A percentile compares a stretch with the other conserved stretches of the same genome.
Conservation (phyloP, 2,888 invertebrate species). For the Leptinotarsa juncta region DNA sequence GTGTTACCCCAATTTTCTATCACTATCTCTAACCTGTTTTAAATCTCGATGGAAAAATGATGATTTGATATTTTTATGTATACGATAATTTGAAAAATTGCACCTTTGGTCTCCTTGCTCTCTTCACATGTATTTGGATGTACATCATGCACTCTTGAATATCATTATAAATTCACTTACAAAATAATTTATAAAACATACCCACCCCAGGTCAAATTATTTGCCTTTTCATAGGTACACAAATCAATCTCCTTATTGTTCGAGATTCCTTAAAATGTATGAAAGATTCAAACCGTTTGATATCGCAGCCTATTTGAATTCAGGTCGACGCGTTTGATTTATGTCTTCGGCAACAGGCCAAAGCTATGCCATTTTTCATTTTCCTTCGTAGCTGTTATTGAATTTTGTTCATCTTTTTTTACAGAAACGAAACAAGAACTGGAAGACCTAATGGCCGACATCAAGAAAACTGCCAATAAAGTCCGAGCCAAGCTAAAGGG, state of each 20-base stretch:
- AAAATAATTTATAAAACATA: neutral
- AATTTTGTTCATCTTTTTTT: constrained; percentile 62
- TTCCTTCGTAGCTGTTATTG: neutral
- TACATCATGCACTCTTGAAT: no score
- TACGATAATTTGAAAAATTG: no score
- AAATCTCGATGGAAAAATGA: no score
- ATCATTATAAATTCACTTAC: no score
- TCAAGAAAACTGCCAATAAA: constrained; percentile 99
- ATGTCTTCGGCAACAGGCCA: constrained; percentile 21
- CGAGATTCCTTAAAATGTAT: neutral
- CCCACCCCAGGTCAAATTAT: neutral
- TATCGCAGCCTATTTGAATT: constrained; percentile 24
- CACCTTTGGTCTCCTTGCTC: no score
- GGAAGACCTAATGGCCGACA: constrained; percentile 99
- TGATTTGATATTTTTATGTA: no score
- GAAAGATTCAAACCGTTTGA: constrained; percentile 4
- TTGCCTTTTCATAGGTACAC: neutral
- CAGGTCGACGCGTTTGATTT: constrained; percentile 14
- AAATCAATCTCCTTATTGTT: neutral
- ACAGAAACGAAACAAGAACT: constrained; percentile 99
- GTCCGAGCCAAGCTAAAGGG: constrained; percentile 99
- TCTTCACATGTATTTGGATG: no score
- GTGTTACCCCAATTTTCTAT: no score
- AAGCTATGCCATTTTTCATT: constrained; percentile 8
- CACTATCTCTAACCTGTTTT: no score